Conservation (phyloP, 2,797 vertebrate species). For the Paratrypauchen microcephalus region DNA sequence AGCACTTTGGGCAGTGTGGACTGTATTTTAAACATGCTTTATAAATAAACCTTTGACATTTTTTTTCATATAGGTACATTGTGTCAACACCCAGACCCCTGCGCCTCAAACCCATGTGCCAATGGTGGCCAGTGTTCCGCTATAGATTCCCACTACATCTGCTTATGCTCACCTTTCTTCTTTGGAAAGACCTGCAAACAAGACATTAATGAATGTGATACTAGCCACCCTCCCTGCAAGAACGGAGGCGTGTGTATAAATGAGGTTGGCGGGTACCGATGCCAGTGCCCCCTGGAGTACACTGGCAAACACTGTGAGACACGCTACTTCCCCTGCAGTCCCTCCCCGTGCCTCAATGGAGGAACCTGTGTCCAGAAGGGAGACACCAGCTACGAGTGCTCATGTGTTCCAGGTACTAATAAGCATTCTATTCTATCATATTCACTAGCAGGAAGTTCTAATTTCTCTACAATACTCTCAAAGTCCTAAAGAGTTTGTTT, state of each 20-base stretch:
- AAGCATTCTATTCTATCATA: not conserved
- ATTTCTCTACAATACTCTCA: not conserved
- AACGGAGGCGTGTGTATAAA: conserved; percentile 87
- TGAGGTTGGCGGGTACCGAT: conserved; percentile 89
- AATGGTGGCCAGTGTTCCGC: conserved; percentile 91
- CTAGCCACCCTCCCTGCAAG: conserved; percentile 76
- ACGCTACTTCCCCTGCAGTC: conserved; percentile 90
- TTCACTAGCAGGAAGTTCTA: not conserved
- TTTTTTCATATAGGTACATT: not conserved
- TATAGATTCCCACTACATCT: conserved; percentile 87
- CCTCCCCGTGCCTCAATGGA: conserved; percentile 92
- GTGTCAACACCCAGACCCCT: conserved; percentile 79
- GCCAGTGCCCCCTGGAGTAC: conserved; percentile 83
- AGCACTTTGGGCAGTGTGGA: too few species aligned
- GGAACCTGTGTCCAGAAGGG: conserved; percentile 92
- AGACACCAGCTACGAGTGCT: conserved; percentile 87
- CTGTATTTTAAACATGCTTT: too few species aligned
- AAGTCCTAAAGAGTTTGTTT: not conserved
- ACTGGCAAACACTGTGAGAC: conserved; percentile 86
- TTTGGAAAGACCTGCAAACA: conserved; percentile 91
- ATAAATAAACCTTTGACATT: not conserved
- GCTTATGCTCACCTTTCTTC: conserved; percentile 84
- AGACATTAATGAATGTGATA: conserved; percentile 89
- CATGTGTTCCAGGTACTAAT: conserved; percentile 88
- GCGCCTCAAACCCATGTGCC: conserved; percentile 94